These are phyloP conservation scores for Caloenas nicobarica DNA, from an alignment of 2,113 vertebrate genomes.

Conservation along the genomic window DNA sequence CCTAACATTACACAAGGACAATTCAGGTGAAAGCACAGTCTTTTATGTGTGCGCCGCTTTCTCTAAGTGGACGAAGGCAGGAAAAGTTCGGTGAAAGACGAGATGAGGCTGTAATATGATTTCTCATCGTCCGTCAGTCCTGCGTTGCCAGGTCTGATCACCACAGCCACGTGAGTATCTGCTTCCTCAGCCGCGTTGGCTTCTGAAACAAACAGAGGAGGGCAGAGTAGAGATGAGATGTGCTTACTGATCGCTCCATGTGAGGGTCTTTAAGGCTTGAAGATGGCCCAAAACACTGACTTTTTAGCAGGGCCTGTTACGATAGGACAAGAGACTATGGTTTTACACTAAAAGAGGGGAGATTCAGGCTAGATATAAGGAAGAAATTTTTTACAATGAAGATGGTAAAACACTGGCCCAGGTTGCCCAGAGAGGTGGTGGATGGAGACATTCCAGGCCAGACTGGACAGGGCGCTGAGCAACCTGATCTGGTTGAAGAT, in stretches of 20 bases:
- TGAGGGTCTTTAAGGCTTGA: neutral
- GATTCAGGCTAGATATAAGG: no score
- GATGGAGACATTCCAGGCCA: no score
- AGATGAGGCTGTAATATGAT: constrained; percentile 83
- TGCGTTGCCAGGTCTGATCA: constrained; percentile 91
- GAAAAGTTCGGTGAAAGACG: constrained; percentile 87
- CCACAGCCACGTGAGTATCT: constrained; percentile 85
- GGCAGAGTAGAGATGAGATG: constrained; percentile 46
- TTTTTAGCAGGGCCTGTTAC: no score
- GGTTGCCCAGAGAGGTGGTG: no score
- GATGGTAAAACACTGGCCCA: no score
- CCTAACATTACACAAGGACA: constrained; percentile 17
- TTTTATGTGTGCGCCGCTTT: neutral
- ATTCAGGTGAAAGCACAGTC: neutral
- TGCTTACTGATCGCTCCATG: neutral
- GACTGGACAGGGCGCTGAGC: no score
- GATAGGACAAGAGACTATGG: no score
- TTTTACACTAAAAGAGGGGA: no score
- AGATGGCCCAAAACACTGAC: no score
- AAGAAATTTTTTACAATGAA: no score
- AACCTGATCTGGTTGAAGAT: no score
- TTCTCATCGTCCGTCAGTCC: constrained; percentile 92
- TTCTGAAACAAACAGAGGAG: constrained; percentile 76
- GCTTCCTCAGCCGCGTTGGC: constrained; percentile 90
- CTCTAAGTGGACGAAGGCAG: constrained; percentile 77